phyloP scores from a whole-genome alignment of 2,797 vertebrate genomes.

The Iguana delicatissima region DNA sequence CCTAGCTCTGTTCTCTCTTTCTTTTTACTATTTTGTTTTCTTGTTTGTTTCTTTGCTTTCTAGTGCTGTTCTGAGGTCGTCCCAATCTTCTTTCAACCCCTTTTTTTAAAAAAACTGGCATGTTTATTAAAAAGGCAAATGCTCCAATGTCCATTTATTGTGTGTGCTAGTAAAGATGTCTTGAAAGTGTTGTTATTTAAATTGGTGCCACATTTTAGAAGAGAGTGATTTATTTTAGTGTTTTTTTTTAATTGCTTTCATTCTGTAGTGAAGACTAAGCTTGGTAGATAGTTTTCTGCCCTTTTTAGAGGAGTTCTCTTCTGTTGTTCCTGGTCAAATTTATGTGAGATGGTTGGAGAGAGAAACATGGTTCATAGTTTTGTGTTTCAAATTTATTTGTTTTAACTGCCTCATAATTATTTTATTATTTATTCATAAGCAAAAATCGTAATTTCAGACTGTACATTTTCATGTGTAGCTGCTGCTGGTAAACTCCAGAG shows the following conservation, averaged over 20 bases:
- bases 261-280: background rate
- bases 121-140: background rate
- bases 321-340: background rate
- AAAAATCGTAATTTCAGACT: background rate
- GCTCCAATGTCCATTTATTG: background rate
- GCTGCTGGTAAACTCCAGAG: background rate
- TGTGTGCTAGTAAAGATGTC: slow-evolving; percentile 6
- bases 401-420: background rate
- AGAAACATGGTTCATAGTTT: background rate
- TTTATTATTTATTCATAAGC: slow-evolving; percentile 11
- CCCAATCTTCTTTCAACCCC: background rate
- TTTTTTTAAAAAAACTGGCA: background rate
- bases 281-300: background rate
- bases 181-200: background rate
- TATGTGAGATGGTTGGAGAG: background rate
- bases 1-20: background rate
- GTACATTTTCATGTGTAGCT: background rate
- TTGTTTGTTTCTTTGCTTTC: background rate
- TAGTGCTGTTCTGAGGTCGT: background rate
- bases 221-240: background rate
- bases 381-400: background rate
- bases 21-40: background rate
- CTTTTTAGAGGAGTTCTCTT: background rate
- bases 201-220: background rate
- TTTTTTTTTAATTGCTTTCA: background rate